A percentile compares a stretch with the other conserved stretches of the same genome.
Conservation (phyloP, 2,888 invertebrate genomes). For the Athripsodes cinereus region DNA sequence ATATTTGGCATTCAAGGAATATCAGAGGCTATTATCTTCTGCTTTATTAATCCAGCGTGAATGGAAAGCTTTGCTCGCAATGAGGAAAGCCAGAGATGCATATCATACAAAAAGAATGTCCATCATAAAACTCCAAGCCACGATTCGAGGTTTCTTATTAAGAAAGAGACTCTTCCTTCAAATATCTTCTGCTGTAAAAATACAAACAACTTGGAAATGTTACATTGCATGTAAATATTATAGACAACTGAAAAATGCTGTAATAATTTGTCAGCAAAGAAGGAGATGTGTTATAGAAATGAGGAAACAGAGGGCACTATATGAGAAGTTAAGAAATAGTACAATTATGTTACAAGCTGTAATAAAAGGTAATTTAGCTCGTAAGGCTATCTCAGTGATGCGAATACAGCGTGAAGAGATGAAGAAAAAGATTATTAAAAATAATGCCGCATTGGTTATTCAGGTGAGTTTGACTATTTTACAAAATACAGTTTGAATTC, state of each 20-base stretch:
- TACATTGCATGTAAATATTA: conserved; percentile 3
- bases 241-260: conserved; percentile 20
- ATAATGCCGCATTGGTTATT: conserved; percentile 55
- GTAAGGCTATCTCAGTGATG: conserved; percentile 21
- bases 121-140: background rate
- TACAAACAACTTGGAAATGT: background rate
- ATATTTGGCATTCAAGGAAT: conserved; percentile 21
- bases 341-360: background rate
- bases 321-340: background rate
- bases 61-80: conserved; percentile 12
- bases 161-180: background rate
- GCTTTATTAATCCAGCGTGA: conserved; percentile 19
- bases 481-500: background rate
- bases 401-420: conserved; percentile 24
- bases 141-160: background rate
- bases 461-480: conserved; percentile 42
- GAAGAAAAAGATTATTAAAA: conserved; percentile 29
- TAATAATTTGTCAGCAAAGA: conserved; percentile 26
- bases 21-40: conserved; percentile 24
- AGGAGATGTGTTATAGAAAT: background rate
- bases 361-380: conserved; percentile 21
- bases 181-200: background rate
- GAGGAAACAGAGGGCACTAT: background rate
- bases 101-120: background rate
- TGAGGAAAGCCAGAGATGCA: conserved; percentile 11